phyloP scores from a whole-genome alignment of 2,113 vertebrate genomes.

The Coreoperca whiteheadi region DNA sequence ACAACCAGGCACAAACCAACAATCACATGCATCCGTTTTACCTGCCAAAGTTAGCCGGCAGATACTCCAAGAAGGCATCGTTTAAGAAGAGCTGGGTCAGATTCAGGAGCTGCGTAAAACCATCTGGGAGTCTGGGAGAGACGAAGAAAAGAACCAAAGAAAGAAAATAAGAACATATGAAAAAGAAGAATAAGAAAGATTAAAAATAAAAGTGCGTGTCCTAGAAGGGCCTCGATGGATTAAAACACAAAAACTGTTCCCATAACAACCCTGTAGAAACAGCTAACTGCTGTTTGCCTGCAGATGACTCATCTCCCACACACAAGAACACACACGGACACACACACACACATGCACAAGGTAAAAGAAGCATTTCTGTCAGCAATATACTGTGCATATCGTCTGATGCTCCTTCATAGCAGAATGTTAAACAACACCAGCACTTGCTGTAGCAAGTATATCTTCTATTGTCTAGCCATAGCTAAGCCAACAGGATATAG shows the following conservation, averaged over 20 bases:
- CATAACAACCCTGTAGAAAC: constrained; percentile 51
- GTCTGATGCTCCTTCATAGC: constrained; percentile 21
- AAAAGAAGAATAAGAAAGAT: not conserved
- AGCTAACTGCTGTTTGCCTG: constrained; percentile 33
- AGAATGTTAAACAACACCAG: constrained; percentile 5
- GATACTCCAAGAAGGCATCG: constrained; percentile 99
- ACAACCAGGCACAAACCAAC: not conserved
- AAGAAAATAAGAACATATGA: constrained; percentile 12
- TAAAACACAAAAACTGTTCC: constrained; percentile 39
- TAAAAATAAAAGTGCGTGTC: constrained; percentile 42
- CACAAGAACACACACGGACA: constrained; percentile 10
- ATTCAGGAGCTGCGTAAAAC: constrained; percentile 98
- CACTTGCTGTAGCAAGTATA: not conserved
- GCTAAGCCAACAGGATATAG: not conserved
- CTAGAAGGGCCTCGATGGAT: constrained; percentile 38
- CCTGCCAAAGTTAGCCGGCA: constrained; percentile 99
- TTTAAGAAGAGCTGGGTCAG: constrained; percentile 99
- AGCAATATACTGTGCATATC: constrained; percentile 16
- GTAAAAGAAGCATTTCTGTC: constrained; percentile 12
- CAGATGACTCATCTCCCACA: constrained; percentile 61
- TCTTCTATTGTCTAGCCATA: not conserved
- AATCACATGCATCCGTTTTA: constrained; percentile 79
- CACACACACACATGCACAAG: not conserved
- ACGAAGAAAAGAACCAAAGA: constrained; percentile 15
- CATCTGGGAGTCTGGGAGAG: constrained; percentile 94